Evolutionary conservation across 2,113 vertebrate species (phyloP), one percentile per base, ranked within the genome.

Genomic region (Brienomyrus brachyistius): DNA sequence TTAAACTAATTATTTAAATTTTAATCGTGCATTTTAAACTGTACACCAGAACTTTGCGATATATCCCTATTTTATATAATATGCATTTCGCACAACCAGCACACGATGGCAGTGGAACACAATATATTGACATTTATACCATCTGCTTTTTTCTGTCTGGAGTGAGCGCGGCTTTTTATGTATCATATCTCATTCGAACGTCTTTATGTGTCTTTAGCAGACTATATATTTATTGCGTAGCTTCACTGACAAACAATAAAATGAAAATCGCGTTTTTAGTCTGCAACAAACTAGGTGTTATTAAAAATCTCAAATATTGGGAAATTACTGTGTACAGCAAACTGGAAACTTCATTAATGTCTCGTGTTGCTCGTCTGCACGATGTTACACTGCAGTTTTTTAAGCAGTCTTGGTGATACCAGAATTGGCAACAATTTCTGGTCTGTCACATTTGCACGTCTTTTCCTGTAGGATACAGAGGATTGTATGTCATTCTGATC

Each of bases 41-140:
- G 9, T 31, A 31, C 62, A 27, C n/a, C 9, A 66, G 70, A 35
- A 77, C 35, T 77, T 77, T 40, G 70, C 13, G 15, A 77, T 40
- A 80, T 35, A 43, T 52, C 5, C 59, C 48, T 50, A 7, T 50
- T 50, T 77, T 17, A 89, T 45, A 50, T 43, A 8, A 35, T 52
- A 11, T 77, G 88, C 45, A 35, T 8, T 91, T 89, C 89, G 45
- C 45, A 3, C 10, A 90, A 19, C 40, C 48, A 17, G 92, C 92
- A 89, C 84, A 89, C 86, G 92, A 88, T 92, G 92, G 77, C 92
- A 91, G 91, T 84, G 90, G 17, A 91, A 86, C 1, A 90, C 84
- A 74, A 89, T 83, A 50, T 50, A 45, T 43, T 11, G 13, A 17
- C 70, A 77, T 77, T 40, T 70, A 27, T 70, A 13, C 31, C 31